Evolutionary conservation across 2,113 vertebrate genomes (phyloP).

Genomic region (Bostrychus sinensis): DNA sequence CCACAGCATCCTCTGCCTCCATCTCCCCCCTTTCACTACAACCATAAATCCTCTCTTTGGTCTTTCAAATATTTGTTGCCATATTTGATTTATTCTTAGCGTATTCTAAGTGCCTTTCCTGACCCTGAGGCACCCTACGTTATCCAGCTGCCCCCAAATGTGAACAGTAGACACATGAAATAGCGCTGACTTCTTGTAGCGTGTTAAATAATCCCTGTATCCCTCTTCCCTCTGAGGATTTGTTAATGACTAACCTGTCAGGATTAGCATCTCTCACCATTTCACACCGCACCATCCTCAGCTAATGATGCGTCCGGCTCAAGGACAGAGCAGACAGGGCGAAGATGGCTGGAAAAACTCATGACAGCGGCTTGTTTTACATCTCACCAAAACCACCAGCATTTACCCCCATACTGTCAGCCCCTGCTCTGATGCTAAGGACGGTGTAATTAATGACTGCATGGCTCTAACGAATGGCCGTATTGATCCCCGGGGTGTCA

Average conservation of each 20-base stretch:
- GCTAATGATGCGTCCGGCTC: constrained; percentile 65
- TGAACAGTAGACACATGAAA: too few species aligned
- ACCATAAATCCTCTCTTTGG: too few species aligned
- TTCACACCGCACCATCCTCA: constrained; percentile 64
- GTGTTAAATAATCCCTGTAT: background rate
- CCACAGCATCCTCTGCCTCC: too few species aligned
- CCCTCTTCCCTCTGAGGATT: constrained; percentile 56
- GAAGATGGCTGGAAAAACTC: constrained; percentile 54
- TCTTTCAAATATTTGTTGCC: too few species aligned
- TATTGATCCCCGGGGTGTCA: constrained; percentile 73
- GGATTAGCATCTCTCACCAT: constrained; percentile 68
- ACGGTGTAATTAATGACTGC: constrained; percentile 77
- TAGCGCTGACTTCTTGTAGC: too few species aligned
- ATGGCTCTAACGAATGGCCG: constrained; percentile 67
- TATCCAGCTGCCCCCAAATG: too few species aligned
- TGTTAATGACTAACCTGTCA: constrained; percentile 75
- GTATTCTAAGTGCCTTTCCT: too few species aligned
- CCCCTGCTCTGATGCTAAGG: constrained; percentile 55
- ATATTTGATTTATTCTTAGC: too few species aligned
- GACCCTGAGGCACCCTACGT: too few species aligned
- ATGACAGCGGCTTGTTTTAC: constrained; percentile 50
- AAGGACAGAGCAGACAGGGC: constrained; percentile 64
- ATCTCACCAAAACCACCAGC: constrained; percentile 46
- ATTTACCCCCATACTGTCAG: constrained; percentile 31
- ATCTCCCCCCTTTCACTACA: too few species aligned